These are phyloP conservation scores for cattle (Bos taurus) DNA, from an alignment of 2,113 vertebrate species.

Conservation along the genomic window DNA sequence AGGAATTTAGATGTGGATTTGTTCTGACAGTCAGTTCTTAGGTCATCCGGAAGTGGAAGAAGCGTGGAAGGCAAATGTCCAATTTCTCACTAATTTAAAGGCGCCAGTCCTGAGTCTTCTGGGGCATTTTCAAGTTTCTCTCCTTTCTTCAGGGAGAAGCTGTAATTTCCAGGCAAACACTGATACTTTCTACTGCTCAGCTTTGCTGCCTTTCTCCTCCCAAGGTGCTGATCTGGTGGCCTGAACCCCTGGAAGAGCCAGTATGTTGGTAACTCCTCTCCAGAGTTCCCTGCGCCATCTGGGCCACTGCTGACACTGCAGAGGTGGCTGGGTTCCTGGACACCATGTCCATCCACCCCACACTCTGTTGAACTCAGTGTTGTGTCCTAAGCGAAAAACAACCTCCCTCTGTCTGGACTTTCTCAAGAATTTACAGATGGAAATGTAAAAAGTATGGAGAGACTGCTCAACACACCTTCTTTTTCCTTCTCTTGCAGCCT, in stretches of 20 bases:
- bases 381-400: rapidly evolving
- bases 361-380: not conserved
- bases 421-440: not conserved
- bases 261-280: not conserved
- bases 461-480: not conserved
- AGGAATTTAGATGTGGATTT: slow-evolving; percentile 27
- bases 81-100: not conserved
- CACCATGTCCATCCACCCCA: not conserved
- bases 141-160: too few relatives aligned
- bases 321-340: not conserved
- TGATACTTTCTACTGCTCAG: not conserved
- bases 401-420: too few relatives aligned
- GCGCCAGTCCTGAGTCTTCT: not conserved
- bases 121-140: not conserved
- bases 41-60: not conserved
- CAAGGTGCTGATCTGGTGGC: not conserved
- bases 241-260: not conserved
- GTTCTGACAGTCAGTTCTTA: not conserved
- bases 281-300: not conserved
- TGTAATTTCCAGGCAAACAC: not conserved
- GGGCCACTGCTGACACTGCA: not conserved
- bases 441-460: not conserved
- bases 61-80: too few relatives aligned
- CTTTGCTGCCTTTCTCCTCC: not conserved
- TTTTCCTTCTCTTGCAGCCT: slow-evolving; percentile 76